Evolutionary conservation across 2,113 vertebrate genomes (phyloP).

Genomic region (Butorides virescens): DNA sequence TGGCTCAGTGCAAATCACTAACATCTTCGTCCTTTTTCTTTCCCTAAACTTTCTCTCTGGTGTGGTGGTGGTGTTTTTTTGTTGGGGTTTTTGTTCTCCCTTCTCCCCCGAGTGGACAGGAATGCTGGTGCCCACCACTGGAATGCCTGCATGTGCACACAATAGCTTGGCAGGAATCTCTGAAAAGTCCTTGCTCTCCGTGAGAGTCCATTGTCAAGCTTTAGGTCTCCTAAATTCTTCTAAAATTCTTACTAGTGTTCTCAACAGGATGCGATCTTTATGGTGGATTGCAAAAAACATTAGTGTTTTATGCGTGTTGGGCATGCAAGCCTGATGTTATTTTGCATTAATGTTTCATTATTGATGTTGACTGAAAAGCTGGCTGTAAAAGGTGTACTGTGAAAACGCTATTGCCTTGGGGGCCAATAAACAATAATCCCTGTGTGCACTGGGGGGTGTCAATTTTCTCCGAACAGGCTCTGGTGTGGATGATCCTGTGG

Average conservation of each 20-base stretch:
- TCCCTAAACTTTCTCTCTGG: not conserved
- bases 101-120: not conserved
- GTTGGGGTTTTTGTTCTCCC: not conserved
- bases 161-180: not conserved
- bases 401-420: not conserved
- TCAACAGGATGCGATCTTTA: not conserved
- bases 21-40: not conserved
- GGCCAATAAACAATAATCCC: not conserved
- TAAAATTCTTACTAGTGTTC: not conserved
- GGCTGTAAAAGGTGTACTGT: not conserved
- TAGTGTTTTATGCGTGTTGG: not conserved
- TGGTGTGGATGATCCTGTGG: constrained; percentile 90
- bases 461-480: constrained; percentile 77
- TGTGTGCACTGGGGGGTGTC: not conserved
- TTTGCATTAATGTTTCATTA: not conserved
- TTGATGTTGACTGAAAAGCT: not conserved
- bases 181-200: not conserved
- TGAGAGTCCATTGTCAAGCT: not conserved
- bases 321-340: not conserved
- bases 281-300: not conserved
- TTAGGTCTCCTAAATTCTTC: not conserved
- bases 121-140: not conserved
- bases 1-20: not conserved
- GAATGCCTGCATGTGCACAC: constrained; percentile 44
- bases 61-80: not conserved